These are phyloP conservation scores for Chelonoidis abingdonii DNA, from an alignment of 2,113 vertebrate species.

Conservation along the genomic window DNA sequence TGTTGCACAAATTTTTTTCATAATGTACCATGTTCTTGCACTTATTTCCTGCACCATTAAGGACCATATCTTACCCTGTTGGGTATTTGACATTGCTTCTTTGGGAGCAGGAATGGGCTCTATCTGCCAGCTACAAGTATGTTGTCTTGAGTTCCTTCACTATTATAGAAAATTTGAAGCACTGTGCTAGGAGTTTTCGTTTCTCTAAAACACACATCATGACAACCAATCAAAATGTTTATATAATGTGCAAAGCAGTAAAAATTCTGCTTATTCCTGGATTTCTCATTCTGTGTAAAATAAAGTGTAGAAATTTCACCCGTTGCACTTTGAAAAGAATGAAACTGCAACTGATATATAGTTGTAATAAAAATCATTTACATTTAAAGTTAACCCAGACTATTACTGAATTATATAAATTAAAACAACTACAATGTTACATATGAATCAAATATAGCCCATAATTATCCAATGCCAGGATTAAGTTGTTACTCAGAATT, in stretches of 20 bases:
- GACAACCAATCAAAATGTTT: neutral
- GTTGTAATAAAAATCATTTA: neutral
- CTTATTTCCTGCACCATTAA: accelerated
- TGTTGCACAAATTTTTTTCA: neutral
- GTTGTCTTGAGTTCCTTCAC: neutral
- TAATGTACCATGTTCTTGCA: accelerated
- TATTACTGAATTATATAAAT: neutral
- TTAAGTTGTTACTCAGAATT: constrained; percentile 37
- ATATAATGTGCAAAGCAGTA: neutral
- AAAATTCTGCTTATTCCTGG: neutral
- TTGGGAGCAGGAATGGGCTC: neutral
- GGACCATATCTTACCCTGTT: accelerated
- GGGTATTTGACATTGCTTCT: accelerated
- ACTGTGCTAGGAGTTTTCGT: neutral
- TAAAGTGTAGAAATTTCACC: neutral
- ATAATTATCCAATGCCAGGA: constrained; percentile 56
- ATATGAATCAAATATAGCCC: constrained; percentile 33
- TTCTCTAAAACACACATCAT: neutral
- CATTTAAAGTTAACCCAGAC: constrained; percentile 9
- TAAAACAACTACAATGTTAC: constrained; percentile 9
- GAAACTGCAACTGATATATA: neutral
- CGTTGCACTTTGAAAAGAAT: neutral
- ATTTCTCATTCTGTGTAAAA: neutral
- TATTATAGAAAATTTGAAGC: accelerated
- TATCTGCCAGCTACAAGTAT: neutral